Evolutionary conservation across 2,797 vertebrate species (phyloP).

Genomic region (Typhlichthys eigenmanni): DNA sequence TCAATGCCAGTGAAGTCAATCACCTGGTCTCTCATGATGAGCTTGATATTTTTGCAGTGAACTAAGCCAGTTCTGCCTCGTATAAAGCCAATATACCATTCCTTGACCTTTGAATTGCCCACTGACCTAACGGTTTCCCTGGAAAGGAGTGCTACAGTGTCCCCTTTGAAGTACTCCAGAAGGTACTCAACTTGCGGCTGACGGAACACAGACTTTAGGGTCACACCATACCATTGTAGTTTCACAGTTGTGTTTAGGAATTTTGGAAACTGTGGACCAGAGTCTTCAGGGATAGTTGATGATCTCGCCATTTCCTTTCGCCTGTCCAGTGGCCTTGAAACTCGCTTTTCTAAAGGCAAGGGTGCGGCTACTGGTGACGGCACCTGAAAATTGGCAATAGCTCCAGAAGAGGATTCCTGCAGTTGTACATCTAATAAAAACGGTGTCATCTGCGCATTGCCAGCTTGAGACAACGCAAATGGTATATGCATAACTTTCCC

Average conservation of each 20-base stretch:
- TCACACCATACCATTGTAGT: slow-evolving; percentile 84
- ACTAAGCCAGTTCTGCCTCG: slow-evolving; percentile 88
- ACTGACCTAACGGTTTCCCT: slow-evolving; percentile 87
- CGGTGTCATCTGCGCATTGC: slow-evolving; percentile 73
- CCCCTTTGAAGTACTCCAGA: slow-evolving; percentile 96
- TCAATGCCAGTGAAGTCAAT: slow-evolving; percentile 81
- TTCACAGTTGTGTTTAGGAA: slow-evolving; percentile 83
- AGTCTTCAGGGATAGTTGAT: slow-evolving; percentile 72
- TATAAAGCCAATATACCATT: slow-evolving; percentile 93
- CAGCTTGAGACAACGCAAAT: slow-evolving; percentile 80
- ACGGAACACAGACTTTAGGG: slow-evolving; percentile 90
- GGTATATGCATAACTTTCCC: slow-evolving; percentile 83
- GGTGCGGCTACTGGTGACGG: slow-evolving; percentile 84
- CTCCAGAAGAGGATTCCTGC: slow-evolving; percentile 60
- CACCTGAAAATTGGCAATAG: slow-evolving; percentile 81
- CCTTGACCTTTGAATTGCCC: slow-evolving; percentile 91
- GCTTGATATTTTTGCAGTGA: slow-evolving; percentile 91
- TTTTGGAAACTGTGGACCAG: slow-evolving; percentile 74
- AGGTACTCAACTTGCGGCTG: slow-evolving; percentile 91
- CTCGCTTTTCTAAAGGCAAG: slow-evolving; percentile 69
- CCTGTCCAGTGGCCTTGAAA: slow-evolving; percentile 61
- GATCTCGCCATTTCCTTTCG: slow-evolving; percentile 70
- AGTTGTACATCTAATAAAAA: slow-evolving; percentile 85
- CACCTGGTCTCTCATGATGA: slow-evolving; percentile 89
- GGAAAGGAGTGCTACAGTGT: slow-evolving; percentile 90